These are phyloP conservation scores for Pteropus alecto DNA, from an alignment of 2,113 vertebrate species.

Conservation along the genomic window DNA sequence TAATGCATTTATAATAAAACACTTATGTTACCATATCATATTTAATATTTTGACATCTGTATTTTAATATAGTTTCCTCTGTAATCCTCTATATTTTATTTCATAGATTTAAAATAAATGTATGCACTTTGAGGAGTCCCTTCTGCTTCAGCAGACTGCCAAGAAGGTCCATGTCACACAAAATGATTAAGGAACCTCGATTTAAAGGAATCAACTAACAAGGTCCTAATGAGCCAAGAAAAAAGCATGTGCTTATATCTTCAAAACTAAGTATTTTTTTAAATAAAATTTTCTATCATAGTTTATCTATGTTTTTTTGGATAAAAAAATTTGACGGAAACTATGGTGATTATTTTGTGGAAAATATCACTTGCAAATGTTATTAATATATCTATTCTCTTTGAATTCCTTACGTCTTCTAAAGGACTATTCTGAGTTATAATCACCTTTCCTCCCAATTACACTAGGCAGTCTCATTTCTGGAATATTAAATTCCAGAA, in stretches of 20 bases:
- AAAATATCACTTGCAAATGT: conserved; percentile 49
- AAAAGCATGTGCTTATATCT: background rate
- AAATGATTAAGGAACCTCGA: background rate
- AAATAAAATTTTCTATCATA: background rate
- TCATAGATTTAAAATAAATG: background rate
- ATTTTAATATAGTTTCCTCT: background rate
- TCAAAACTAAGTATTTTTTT: background rate
- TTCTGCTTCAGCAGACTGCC: background rate
- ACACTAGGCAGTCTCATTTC: conserved; percentile 36
- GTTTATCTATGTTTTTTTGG: background rate
- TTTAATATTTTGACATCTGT: background rate
- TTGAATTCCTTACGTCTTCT: conserved; percentile 33
- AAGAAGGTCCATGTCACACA: background rate
- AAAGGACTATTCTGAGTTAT: background rate
- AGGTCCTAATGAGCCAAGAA: background rate
- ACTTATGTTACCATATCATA: background rate
- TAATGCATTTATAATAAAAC: background rate
- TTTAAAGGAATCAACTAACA: background rate
- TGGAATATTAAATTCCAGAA: conserved; percentile 33
- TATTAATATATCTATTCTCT: conserved; percentile 9
- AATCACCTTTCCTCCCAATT: conserved; percentile 21
- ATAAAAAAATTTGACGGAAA: conserved; percentile 15
- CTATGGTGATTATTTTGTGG: background rate
- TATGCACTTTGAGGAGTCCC: background rate
- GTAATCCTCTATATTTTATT: background rate